phyloP scores from a whole-genome alignment of 2,888 invertebrate species.

The Hypercompe scribonia region DNA sequence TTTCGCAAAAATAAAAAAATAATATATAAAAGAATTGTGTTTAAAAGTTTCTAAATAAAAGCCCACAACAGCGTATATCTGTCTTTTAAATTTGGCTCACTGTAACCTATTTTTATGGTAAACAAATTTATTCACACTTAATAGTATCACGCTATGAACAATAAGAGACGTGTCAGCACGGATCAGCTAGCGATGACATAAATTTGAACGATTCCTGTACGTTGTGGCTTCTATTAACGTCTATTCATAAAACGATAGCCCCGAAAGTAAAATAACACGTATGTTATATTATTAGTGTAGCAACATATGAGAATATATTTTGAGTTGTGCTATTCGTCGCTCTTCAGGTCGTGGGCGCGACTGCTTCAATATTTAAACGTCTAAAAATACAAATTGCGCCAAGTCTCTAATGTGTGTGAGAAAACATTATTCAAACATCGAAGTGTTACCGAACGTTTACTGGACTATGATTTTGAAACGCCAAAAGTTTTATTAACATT shows the following conservation, averaged over 20 bases:
- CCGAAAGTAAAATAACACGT: constrained; percentile 13
- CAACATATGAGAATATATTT: constrained; percentile 52
- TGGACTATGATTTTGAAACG: neutral
- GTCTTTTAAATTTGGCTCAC: too few species aligned
- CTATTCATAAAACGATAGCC: constrained; percentile 3
- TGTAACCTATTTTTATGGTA: too few species aligned
- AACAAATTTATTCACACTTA: too few species aligned
- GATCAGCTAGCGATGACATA: too few species aligned
- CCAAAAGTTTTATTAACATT: too few species aligned
- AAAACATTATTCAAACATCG: neutral
- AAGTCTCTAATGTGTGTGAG: constrained; percentile 28
- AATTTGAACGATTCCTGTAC: neutral
- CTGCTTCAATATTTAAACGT: constrained; percentile 67
- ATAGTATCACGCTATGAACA: too few species aligned
- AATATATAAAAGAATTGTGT: too few species aligned
- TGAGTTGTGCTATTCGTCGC: constrained; percentile 50
- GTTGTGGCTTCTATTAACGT: neutral
- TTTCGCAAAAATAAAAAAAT: too few species aligned
- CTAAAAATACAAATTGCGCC: constrained; percentile 72
- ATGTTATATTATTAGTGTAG: constrained; percentile 19
- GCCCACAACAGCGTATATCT: too few species aligned
- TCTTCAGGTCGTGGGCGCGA: constrained; percentile 62
- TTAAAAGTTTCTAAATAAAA: too few species aligned
- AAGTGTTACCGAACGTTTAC: neutral
- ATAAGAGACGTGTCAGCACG: too few species aligned